Conservation (phyloP, 1,140 invertebrate genomes). For the Drosophila albomicans region DNA sequence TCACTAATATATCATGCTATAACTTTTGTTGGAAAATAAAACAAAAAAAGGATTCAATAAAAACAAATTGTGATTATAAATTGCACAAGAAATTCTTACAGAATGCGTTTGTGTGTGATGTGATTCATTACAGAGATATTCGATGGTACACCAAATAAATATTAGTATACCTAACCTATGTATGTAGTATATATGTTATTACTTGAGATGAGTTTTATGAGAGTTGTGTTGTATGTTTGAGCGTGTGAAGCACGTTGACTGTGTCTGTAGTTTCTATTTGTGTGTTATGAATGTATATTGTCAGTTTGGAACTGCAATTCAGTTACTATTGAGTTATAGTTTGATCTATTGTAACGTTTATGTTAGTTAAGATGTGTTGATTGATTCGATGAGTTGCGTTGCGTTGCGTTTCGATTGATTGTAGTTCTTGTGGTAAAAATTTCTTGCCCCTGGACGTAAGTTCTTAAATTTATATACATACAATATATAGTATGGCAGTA, state of each 20-base stretch:
- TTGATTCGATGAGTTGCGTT: slow-evolving; percentile 38
- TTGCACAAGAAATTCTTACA: slow-evolving; percentile 77
- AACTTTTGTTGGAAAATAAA: slow-evolving; percentile 25
- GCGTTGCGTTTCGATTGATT: slow-evolving; percentile 20
- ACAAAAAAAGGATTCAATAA: slow-evolving; percentile 25
- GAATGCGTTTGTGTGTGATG: slow-evolving; percentile 53
- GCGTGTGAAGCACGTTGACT: slow-evolving; percentile 62
- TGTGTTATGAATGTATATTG: slow-evolving; percentile 21
- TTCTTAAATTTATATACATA: slow-evolving; percentile 56
- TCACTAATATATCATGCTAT: slow-evolving; percentile 12
- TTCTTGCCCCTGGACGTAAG: slow-evolving; percentile 67
- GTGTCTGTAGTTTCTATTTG: slow-evolving; percentile 79
- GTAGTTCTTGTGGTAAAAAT: slow-evolving; percentile 68
- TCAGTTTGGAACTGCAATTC: slow-evolving; percentile 74
- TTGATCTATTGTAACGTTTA: slow-evolving; percentile 69
- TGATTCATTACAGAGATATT: slow-evolving; percentile 24
- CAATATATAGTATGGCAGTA: slow-evolving; percentile 60
- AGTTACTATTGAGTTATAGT: slow-evolving; percentile 76
- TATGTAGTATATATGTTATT: slow-evolving; percentile 36
- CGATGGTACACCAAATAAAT: slow-evolving; percentile 18
- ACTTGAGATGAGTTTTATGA: slow-evolving; percentile 40
- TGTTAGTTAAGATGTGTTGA: slow-evolving; percentile 42
- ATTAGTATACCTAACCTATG: slow-evolving; percentile 9
- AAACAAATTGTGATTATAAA: slow-evolving; percentile 25
- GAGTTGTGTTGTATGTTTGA: background rate